Conservation (phyloP, 1,140 invertebrate species). For the Pissodes strobi region DNA sequence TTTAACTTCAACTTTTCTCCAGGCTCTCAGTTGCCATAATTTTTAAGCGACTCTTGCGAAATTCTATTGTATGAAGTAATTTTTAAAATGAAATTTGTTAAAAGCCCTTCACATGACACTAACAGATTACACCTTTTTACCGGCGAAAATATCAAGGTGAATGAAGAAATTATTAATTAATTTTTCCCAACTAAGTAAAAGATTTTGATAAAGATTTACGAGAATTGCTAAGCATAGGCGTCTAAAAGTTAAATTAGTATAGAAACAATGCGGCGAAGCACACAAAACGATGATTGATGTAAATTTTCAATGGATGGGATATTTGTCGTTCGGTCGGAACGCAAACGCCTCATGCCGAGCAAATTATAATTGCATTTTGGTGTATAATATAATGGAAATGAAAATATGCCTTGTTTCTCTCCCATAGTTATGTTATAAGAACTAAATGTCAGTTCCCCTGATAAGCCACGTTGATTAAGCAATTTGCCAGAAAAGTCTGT, state of each 20-base stretch:
- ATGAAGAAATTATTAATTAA: slow-evolving; percentile 18
- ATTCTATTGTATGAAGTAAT: slow-evolving; percentile 1
- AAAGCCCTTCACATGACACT: slow-evolving; percentile 12
- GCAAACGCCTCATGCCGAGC: slow-evolving; percentile 1
- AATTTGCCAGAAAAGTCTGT: too few species aligned
- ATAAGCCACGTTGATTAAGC: too few species aligned
- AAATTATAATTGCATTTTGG: slow-evolving; percentile 20
- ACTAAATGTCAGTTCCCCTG: too few species aligned
- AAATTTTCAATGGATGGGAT: slow-evolving; percentile 17
- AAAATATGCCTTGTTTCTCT: too few species aligned
- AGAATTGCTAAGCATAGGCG: slow-evolving; percentile 8
- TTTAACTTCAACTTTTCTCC: too few species aligned
- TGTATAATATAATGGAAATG: slow-evolving; percentile 7
- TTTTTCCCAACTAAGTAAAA: slow-evolving; percentile 11
- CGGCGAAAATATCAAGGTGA: slow-evolving; percentile 4
- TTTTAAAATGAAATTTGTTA: slow-evolving; percentile 16
- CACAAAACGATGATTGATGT: slow-evolving; percentile 26
- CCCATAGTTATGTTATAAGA: too few species aligned
- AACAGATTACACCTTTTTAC: slow-evolving; percentile 12
- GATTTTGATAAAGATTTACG: slow-evolving; percentile 25
- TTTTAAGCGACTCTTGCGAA: slow-evolving; percentile 2
- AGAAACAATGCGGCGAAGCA: slow-evolving; percentile 21
- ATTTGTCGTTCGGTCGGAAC: slow-evolving; percentile 23
- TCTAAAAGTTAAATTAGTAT: slow-evolving; percentile 21
- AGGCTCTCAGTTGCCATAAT: too few species aligned